Conservation (phyloP, 2,888 invertebrate species). For the Catocala sponsa region DNA sequence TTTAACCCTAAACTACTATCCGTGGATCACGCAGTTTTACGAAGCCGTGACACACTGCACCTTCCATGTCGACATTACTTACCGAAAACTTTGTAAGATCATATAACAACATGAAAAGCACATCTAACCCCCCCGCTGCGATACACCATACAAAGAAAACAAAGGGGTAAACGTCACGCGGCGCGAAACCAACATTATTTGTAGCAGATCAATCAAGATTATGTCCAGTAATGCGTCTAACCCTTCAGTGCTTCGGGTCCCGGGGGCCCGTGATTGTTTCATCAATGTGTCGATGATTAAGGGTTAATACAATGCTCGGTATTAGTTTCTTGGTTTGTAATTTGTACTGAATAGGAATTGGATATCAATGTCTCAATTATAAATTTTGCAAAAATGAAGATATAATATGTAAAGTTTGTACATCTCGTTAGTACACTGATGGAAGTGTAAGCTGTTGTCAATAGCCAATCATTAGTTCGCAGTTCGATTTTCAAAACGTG, state of each 20-base stretch:
- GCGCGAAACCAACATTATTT: slow-evolving; percentile 77
- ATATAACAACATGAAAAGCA: slow-evolving; percentile 55
- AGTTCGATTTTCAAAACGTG: too few relatives aligned
- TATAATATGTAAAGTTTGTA: too few relatives aligned
- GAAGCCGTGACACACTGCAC: too few relatives aligned
- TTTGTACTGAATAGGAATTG: slow-evolving; percentile 36
- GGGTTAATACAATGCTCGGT: slow-evolving; percentile 67
- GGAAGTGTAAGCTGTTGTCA: too few relatives aligned
- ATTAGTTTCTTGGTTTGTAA: slow-evolving; percentile 59
- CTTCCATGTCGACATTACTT: slow-evolving; percentile 3
- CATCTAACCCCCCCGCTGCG: slow-evolving; percentile 59
- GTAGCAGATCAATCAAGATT: slow-evolving; percentile 87
- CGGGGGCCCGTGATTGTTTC: slow-evolving; percentile 74
- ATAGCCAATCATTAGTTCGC: too few relatives aligned
- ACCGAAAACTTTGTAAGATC: slow-evolving; percentile 14
- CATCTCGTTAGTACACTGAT: too few relatives aligned
- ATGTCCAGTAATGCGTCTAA: slow-evolving; percentile 76
- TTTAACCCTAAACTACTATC: too few relatives aligned
- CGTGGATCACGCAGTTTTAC: too few relatives aligned
- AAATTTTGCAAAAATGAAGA: too few relatives aligned
- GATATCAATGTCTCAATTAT: too few relatives aligned
- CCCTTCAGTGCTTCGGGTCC: slow-evolving; percentile 66
- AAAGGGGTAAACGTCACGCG: slow-evolving; percentile 62
- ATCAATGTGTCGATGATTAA: slow-evolving; percentile 79
- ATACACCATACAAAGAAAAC: slow-evolving; percentile 53